A percentile compares a stretch with the other conserved stretches of the same genome.
phyloP scores from a whole-genome alignment of 2,888 invertebrate genomes.

The Plagiodera versicolora region DNA sequence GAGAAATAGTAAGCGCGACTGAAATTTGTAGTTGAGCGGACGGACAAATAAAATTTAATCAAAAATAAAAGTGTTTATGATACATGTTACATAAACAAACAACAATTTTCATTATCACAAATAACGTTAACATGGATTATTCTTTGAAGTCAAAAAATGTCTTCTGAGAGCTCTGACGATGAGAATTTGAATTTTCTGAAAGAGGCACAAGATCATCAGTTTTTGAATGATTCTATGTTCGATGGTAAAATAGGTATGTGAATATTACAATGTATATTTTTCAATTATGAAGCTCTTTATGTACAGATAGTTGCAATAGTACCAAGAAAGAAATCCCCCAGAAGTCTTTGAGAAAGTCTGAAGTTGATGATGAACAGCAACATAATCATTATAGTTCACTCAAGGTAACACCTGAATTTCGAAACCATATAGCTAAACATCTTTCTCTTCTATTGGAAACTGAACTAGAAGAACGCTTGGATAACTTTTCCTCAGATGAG shows the following conservation, averaged over 20 bases:
- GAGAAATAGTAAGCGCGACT: no score
- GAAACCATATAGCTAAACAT: constrained; percentile 58
- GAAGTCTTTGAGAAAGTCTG: constrained; percentile 39
- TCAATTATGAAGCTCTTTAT: constrained; percentile 3
- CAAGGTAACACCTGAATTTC: constrained; percentile 59
- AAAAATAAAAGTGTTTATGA: no score
- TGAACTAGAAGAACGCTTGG: constrained; percentile 45
- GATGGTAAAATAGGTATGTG: constrained; percentile 33
- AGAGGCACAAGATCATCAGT: constrained; percentile 59
- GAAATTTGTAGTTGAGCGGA: no score
- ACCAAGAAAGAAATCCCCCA: constrained; percentile 7
- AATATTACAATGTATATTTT: neutral
- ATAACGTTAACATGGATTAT: no score
- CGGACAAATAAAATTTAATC: no score
- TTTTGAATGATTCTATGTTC: constrained; percentile 53
- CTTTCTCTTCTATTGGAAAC: constrained; percentile 56
- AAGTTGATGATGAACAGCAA: constrained; percentile 51
- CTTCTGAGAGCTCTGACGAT: constrained; percentile 49
- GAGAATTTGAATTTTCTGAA: constrained; percentile 45
- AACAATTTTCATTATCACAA: no score
- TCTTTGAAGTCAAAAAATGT: constrained; percentile 36
- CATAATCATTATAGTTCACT: constrained; percentile 57
- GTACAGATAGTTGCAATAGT: constrained; percentile 14
- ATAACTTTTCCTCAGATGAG: constrained; percentile 13
- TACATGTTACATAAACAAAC: no score